Base-by-base conservation (phyloP, 2,113 vertebrate species). In the Calyptommatus sinebrachiatus region DNA sequence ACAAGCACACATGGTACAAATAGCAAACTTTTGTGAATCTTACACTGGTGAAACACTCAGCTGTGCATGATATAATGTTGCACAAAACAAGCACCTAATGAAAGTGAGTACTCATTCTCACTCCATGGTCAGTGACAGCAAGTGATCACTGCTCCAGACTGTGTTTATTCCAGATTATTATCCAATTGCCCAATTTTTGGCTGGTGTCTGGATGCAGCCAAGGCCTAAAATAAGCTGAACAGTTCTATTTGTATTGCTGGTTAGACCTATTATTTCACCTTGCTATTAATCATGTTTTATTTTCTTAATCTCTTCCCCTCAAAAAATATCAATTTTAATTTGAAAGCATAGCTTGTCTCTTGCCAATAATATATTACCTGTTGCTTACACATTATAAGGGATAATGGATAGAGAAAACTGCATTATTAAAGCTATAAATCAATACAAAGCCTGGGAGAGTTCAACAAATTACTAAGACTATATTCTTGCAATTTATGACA, bases 381-480 rank as follows among this genome's bases (percentile, higher is more conserved):
- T 61, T 85, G 28, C 76, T 3, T 71, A 8, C 45, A 11, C 77
- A 24, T 45, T 80, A 28, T 76, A n/a, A 72, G 71, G 10, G 67
- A 83, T 48, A 77, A 66, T 77, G 67, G 72, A 21, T 76, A 76
- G 0, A 35, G 2, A 82, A 28, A 65, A 73, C 21, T 82, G 2
- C 65, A 78, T 84, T 88, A 82, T 88, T 84, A 83, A 83, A 67
- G 20, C 16, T 67, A 2, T 67, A 84, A 83, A 72, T 89, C 73
- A 83, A 0, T 85, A 48, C 4, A 6, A 68, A 8, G 73, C 21
- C 67, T n/a, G 2, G 7, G 4, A 18, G 12, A 73, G 73, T 69
- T 83, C 31, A 66, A 67, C n/a, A 76, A 69, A 76, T 8, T 28
- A 45, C 61, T 75, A 63, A 2, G 20, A 35, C 48, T 45, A 4